phyloP scores from a whole-genome alignment of 35 echinoderm and acorn worm genomes.

The Anneissia japonica region DNA sequence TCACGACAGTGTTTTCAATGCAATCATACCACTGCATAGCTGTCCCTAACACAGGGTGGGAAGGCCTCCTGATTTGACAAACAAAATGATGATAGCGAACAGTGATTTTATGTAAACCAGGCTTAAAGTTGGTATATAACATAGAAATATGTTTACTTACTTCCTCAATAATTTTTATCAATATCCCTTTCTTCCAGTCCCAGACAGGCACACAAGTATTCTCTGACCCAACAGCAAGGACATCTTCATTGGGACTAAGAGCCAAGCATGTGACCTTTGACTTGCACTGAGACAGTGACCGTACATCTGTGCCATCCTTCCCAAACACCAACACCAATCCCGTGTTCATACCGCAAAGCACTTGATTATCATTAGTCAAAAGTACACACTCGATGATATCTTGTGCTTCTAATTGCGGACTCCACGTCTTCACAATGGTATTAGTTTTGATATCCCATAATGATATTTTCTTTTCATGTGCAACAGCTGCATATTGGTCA shows the following conservation, averaged over 20 bases:
- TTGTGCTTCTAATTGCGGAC: background rate
- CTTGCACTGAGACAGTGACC: constrained; percentile 24
- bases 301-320: background rate
- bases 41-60: no score
- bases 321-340: constrained; percentile 19
- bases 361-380: background rate
- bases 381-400: constrained; percentile 13
- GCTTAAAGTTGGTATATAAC: no score
- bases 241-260: constrained; percentile 28
- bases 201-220: constrained; percentile 42
- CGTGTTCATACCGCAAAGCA: constrained; percentile 17
- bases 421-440: background rate
- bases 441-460: constrained; percentile 13
- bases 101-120: no score
- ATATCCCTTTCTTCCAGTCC: background rate
- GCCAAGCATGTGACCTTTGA: constrained; percentile 25
- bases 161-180: background rate
- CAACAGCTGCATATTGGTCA: background rate
- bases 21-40: no score
- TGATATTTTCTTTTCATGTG: background rate
- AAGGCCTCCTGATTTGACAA: no score
- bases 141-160: no score
- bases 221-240: constrained; percentile 30
- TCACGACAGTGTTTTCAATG: no score
- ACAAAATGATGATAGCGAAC: no score